A percentile compares a stretch with the other conserved stretches of the same genome.
Conservation (phyloP, 37 sponge, comb jelly and placozoan species). For the Halichondria panicea region DNA sequence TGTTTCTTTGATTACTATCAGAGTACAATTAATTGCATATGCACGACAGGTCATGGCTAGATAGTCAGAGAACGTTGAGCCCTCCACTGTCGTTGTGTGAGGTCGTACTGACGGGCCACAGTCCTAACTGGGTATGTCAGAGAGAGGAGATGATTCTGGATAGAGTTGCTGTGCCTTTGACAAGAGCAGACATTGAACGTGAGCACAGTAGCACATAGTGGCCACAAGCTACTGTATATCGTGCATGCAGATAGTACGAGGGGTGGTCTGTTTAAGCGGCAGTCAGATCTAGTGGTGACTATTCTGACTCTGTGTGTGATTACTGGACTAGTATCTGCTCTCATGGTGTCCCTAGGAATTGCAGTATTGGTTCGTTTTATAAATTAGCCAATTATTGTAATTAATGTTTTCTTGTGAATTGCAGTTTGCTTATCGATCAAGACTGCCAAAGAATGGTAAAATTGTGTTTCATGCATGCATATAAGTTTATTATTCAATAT, state of each 20-base stretch:
- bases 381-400: not conserved
- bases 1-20: too few relatives aligned
- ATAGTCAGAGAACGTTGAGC: too few relatives aligned
- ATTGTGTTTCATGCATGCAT: not conserved
- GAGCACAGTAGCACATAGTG: not conserved
- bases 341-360: conserved; percentile 17
- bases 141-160: conserved; percentile 2
- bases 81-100: too few relatives aligned
- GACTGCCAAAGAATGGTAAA: conserved; percentile 4
- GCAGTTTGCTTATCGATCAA: conserved; percentile 4
- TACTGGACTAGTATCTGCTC: conserved; percentile 1
- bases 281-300: conserved; percentile 8
- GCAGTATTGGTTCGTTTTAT: conserved; percentile 26
- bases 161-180: not conserved
- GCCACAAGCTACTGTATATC: too few relatives aligned
- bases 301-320: conserved; percentile 16
- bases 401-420: not conserved
- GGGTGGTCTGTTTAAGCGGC: conserved; percentile 33
- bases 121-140: not conserved
- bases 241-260: too few relatives aligned
- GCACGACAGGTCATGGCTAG: too few relatives aligned
- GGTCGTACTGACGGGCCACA: conserved; percentile 4
- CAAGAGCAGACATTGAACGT: not conserved
- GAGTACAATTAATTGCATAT: too few relatives aligned
- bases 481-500: not conserved